Conservation (phyloP, 2,888 invertebrate species). For the Hemaris fuciformis region DNA sequence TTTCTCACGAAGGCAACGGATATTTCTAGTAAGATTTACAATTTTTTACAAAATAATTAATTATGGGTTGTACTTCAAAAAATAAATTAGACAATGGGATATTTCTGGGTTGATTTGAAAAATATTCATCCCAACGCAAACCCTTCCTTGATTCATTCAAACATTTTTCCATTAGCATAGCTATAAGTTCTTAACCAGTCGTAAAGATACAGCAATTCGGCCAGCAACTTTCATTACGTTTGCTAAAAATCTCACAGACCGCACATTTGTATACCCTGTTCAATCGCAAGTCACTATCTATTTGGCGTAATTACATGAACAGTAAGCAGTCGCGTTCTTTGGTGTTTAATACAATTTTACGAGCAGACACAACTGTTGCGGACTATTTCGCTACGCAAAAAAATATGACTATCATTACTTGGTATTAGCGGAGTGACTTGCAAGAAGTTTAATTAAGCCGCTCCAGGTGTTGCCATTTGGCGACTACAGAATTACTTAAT, state of each 20-base stretch:
- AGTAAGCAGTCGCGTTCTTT: background rate
- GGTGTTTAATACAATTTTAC: constrained; percentile 16
- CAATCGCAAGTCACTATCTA: constrained; percentile 2
- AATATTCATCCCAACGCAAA: too few species aligned
- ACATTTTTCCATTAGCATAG: too few species aligned
- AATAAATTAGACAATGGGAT: too few species aligned
- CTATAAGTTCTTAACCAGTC: too few species aligned
- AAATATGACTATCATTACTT: background rate
- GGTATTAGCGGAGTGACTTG: background rate
- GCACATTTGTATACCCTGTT: background rate
- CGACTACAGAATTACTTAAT: background rate
- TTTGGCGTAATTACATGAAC: background rate
- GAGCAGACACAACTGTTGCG: constrained; percentile 18
- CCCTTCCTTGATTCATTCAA: too few species aligned
- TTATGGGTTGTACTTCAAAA: too few species aligned
- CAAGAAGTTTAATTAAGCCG: background rate
- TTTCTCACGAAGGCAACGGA: background rate
- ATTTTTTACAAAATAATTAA: too few species aligned
- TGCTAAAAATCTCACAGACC: too few species aligned
- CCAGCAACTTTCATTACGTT: background rate
- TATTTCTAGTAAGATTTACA: too few species aligned
- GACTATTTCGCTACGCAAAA: constrained; percentile 5
- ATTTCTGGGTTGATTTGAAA: too few species aligned
- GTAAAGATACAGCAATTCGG: too few species aligned
- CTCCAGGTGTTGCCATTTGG: background rate